Evolutionary conservation across 2,888 invertebrate species (phyloP), one percentile per base, ranked within the genome.

Genomic region (Masnerella sp.): DNA sequence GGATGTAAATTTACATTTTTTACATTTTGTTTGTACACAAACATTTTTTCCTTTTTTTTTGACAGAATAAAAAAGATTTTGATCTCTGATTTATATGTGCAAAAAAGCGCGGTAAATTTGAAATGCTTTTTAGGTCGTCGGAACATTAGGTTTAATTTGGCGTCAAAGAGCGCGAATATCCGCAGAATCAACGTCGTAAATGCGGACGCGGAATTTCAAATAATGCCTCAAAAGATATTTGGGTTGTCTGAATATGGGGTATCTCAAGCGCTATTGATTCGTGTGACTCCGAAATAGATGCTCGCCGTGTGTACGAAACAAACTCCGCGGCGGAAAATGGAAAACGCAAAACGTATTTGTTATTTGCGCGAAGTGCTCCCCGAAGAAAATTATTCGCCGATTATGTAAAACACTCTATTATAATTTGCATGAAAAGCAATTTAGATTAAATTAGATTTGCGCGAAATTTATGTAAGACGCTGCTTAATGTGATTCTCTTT

Each of bases 381-480:
- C 45, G 61, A 15, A 45, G 43, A 49, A 65, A 59, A 65, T 64
- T 49, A 65, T 64, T 59, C 32, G 38, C 64, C 59, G 71, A 71
- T 71, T 71, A 71, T 65, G 71, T 59, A 72, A 72, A 65, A 59
- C 28, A 52, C 30, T 72, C 52, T 59, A 59, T 72, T 72, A 72
- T 65, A 65, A 71, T 71, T 71, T 65, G 64, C 71, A 65, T 71
- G 64, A 59, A 49, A 64, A 64, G 71, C 71, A 71, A 71, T 71
- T 71, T 45, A 65, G 64, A 64, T 71, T 64, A 71, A 71, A 71
- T 71, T 71, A 64, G 64, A 71, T 71, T 71, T 59, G 54, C 52
- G 51, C 32, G 61, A 61, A 64, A 70, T 70, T 70, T 56, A 58
- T 70, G 62, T 64, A 64, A 62, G 62, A 58, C 49, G 43, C 36